Evolutionary conservation across 2,888 invertebrate genomes (phyloP).

Genomic region (Polydesmus complanatus): DNA sequence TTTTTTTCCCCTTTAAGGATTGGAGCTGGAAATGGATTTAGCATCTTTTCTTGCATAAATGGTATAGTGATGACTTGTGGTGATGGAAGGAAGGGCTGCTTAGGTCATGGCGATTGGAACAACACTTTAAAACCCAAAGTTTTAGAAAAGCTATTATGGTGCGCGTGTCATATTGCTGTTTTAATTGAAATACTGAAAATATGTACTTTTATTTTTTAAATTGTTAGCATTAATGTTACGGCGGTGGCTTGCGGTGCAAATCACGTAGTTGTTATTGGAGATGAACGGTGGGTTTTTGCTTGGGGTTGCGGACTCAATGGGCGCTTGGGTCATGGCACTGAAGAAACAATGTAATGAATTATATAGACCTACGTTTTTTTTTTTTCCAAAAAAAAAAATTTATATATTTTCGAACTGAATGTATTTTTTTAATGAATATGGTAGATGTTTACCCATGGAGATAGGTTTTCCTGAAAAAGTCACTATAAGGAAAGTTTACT

Average conservation of each 20-base stretch:
- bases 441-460: constrained; percentile 36
- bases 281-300: constrained; percentile 46
- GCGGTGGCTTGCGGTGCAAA: constrained; percentile 46
- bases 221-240: constrained; percentile 46
- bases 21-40: constrained; percentile 49
- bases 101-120: constrained; percentile 49
- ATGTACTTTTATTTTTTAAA: neutral
- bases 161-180: constrained; percentile 1
- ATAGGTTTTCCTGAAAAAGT: constrained; percentile 37
- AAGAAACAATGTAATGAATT: neutral
- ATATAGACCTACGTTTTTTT: too few relatives aligned
- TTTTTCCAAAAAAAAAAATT: neutral
- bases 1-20: constrained; percentile 28
- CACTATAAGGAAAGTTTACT: constrained; percentile 40
- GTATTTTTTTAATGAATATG: neutral
- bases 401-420: neutral
- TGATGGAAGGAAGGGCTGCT: constrained; percentile 44
- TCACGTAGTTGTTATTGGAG: constrained; percentile 48
- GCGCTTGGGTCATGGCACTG: constrained; percentile 38
- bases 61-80: constrained; percentile 57
- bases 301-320: constrained; percentile 52
- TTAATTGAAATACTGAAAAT: neutral
- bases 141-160: constrained; percentile 37
- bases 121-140: constrained; percentile 43
- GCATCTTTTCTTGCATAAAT: constrained; percentile 49